Conservation (phyloP, 2,888 invertebrate genomes). For the Ditylenchus weischeri region DNA sequence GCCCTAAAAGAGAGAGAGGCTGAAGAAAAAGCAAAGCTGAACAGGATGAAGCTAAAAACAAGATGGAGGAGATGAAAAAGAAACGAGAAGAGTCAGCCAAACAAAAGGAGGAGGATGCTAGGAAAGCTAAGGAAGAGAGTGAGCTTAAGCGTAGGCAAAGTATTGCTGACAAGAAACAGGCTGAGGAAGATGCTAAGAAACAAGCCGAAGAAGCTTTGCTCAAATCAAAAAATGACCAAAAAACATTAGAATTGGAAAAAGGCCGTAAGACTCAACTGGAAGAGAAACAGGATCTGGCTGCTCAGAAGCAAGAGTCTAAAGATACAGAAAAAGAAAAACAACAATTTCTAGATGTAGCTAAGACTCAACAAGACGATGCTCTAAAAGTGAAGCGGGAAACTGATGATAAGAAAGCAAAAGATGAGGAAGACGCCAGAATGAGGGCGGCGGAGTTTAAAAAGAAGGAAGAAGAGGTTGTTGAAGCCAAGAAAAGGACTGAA, state of each 20-base stretch:
- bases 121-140: constrained; percentile 14
- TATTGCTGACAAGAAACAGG: constrained; percentile 15
- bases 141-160: constrained; percentile 17
- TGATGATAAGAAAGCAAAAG: constrained; percentile 16
- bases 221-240: constrained; percentile 8
- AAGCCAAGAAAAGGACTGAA: constrained; percentile 13
- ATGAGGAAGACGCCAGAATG: constrained; percentile 28
- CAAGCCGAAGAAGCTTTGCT: constrained; percentile 9
- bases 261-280: constrained; percentile 2
- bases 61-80: constrained; percentile 16
- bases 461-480: constrained; percentile 13
- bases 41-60: constrained; percentile 16
- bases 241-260: constrained; percentile 33
- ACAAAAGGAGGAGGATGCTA: constrained; percentile 31
- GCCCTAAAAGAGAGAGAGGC: constrained; percentile 18
- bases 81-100: constrained; percentile 27
- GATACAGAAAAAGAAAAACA: constrained; percentile 19
- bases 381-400: constrained; percentile 12
- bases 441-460: constrained; percentile 15
- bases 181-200: constrained; percentile 9
- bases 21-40: constrained; percentile 25
- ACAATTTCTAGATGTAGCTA: constrained; percentile 19
- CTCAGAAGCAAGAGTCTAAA: constrained; percentile 11
- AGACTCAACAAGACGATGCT: too few species aligned
- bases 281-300: constrained; percentile 31